Evolutionary conservation across 2,113 vertebrate species (phyloP).

Genomic region (Alectura lathami): DNA sequence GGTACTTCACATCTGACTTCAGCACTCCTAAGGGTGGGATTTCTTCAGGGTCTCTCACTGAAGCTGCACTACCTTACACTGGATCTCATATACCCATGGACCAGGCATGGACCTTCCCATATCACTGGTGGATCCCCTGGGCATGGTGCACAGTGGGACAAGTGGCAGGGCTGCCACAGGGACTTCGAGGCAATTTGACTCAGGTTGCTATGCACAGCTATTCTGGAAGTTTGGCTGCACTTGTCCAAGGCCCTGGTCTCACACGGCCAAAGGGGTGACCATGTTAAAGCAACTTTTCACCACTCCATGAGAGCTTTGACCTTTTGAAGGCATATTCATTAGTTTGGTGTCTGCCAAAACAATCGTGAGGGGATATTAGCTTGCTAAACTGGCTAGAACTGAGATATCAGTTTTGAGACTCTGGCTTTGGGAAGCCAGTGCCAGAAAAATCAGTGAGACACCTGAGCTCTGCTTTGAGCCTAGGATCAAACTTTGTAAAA

Average conservation of each 20-base stretch:
- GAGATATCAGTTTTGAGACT: neutral
- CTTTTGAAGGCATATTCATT: neutral
- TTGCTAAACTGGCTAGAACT: neutral
- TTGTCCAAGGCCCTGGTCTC: neutral
- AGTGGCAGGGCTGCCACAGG: neutral
- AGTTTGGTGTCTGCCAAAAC: neutral
- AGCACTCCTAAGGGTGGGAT: rapidly evolving
- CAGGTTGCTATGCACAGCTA: rapidly evolving
- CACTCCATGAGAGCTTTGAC: neutral
- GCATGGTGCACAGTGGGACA: neutral
- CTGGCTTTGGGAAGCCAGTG: neutral
- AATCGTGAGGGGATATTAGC: neutral
- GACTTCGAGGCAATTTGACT: neutral
- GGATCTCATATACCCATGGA: neutral
- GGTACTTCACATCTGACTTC: neutral
- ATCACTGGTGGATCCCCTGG: neutral
- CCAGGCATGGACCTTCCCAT: neutral
- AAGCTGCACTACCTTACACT: neutral
- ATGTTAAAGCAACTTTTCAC: neutral
- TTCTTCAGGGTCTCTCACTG: neutral
- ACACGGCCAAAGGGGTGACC: rapidly evolving
- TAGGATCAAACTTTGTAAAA: neutral
- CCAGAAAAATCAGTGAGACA: neutral
- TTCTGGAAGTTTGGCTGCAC: neutral
- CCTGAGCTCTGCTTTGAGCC: neutral